Evolutionary conservation across 1,140 invertebrate genomes (phyloP).

Genomic region (Cydia splendana): DNA sequence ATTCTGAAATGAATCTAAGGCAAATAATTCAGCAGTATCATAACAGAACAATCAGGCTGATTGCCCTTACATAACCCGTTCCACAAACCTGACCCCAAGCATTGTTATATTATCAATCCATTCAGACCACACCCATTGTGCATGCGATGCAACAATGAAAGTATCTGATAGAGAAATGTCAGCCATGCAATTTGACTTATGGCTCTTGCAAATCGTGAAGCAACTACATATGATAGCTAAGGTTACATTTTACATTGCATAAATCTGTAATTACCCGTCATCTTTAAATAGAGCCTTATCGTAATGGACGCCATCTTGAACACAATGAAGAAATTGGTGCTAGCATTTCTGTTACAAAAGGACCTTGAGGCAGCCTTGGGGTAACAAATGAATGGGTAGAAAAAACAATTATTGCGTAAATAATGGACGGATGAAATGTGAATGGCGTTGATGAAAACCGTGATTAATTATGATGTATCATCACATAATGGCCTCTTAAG

Average conservation of each 20-base stretch:
- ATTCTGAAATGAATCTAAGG: neutral
- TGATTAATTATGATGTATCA: neutral
- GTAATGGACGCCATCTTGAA: neutral
- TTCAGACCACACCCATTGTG: constrained; percentile 13
- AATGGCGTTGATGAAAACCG: constrained; percentile 23
- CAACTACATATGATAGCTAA: constrained; percentile 6
- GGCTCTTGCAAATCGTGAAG: constrained; percentile 19
- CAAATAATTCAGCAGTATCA: neutral
- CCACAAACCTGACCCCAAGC: neutral
- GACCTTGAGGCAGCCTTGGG: constrained; percentile 3
- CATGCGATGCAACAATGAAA: constrained; percentile 26
- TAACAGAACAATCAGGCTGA: neutral
- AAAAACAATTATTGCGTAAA: constrained; percentile 15
- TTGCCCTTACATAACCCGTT: constrained; percentile 6
- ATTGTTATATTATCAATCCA: constrained; percentile 28
- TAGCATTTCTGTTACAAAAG: neutral
- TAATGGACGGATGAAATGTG: constrained; percentile 16
- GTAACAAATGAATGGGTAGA: constrained; percentile 24
- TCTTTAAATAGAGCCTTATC: constrained; percentile 28
- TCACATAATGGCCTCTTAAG: neutral
- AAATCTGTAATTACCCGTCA: constrained; percentile 12
- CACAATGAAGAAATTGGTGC: constrained; percentile 11
- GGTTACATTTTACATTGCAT: neutral
- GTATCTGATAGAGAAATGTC: constrained; percentile 27
- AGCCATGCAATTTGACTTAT: constrained; percentile 30